Evolutionary conservation across 2,113 vertebrate genomes (phyloP).

Genomic region (Albula goreensis): DNA sequence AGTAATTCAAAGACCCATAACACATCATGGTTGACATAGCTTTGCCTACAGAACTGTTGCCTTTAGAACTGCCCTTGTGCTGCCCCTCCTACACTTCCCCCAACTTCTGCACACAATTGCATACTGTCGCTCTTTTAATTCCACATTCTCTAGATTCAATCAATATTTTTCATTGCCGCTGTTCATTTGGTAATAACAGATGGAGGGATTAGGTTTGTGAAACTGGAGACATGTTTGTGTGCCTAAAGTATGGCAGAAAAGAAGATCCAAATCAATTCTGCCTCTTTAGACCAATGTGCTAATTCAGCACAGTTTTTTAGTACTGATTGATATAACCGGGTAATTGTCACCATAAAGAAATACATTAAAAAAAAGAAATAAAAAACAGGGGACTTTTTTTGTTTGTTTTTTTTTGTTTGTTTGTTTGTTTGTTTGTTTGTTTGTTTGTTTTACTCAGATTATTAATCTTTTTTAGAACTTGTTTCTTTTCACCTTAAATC

Average conservation of each 20-base stretch:
- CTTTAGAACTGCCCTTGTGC: not conserved
- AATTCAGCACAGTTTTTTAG: not conserved
- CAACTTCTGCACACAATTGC: not conserved
- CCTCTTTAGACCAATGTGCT: not conserved
- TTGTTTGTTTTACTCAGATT: not conserved
- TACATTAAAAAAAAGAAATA: not conserved
- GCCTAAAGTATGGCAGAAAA: not conserved
- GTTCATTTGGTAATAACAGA: conserved; percentile 39
- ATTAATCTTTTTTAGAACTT: no score
- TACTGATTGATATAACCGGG: not conserved
- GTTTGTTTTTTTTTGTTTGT: not conserved
- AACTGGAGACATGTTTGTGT: conserved; percentile 14
- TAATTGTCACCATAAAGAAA: not conserved
- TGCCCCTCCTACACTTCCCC: not conserved
- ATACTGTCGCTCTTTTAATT: not conserved
- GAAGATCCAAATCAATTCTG: not conserved
- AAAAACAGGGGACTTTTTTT: not conserved
- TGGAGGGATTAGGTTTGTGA: conserved; percentile 44
- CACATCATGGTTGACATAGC: not conserved
- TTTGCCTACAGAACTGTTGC: not conserved
- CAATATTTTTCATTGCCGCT: conserved; percentile 40
- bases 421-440: not conserved
- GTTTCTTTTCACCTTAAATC: no score
- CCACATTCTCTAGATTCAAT: conserved; percentile 26
- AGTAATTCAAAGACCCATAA: not conserved